Base-by-base conservation (phyloP, 2,113 vertebrate genomes). In the Xyliphius kryptos region DNA sequence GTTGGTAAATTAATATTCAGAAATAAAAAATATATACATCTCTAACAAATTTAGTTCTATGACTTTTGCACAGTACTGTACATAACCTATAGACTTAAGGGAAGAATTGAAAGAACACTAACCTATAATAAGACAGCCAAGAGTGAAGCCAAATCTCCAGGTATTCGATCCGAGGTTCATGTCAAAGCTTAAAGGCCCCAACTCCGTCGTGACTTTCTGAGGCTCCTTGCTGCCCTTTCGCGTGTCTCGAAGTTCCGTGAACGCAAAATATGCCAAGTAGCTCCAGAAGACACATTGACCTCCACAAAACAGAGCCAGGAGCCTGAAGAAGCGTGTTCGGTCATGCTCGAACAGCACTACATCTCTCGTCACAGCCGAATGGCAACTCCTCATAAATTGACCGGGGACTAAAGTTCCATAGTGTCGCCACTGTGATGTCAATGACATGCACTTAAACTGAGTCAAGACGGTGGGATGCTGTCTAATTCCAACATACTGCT, bases 221-320 rank as follows among this genome's bases (percentile, higher is more conserved):
- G 8, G 55, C 1, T 55, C 73, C 53, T 9, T 51, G 5, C 17
- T 40, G 0, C 55, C 9, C 8, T 15, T 46, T 1, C 75, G 32
- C 0, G 85, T 69, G 63, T 86, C 80, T 26, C 78, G 80, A 41
- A 91, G 78, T 2, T 71, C 67, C 0, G 82, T 84, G 62, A 77
- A 92, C 1, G 89, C 90, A 12, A 90, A 82, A 3, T 89, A 85
- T 2, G 86, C 87, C 68, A 95, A 26, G 50, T 89, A 93, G 0
- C 80, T 66, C 93, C 94, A 97, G 74, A 94, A 95, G 1, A 89
- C 6, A 0, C 87, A 70, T 73, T 95, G 94, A 0, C 86, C 84
- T 0, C 79, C 78, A 60, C 91, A 93, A 69, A 96, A 96, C 0
- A 90, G n/a, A 1, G 87, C 72, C 0, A 91, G 68, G 4, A 90